These are phyloP conservation scores for Cephus runcator DNA, from an alignment of 2,888 invertebrate genomes.

Conservation along the genomic window DNA sequence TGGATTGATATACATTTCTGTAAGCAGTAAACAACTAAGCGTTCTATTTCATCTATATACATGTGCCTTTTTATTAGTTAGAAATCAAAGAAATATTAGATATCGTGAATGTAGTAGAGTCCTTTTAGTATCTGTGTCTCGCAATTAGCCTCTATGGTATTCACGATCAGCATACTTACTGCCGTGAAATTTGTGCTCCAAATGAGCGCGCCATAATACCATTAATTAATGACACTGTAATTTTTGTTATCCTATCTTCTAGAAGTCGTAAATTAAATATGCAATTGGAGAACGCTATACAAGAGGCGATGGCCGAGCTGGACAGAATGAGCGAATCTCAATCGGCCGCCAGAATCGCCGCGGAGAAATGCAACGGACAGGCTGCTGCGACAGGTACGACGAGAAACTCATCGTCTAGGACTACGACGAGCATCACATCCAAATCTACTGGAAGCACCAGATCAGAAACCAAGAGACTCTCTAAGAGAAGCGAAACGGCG, in stretches of 20 bases:
- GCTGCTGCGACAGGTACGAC: slow-evolving; percentile 6
- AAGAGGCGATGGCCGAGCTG: slow-evolving; percentile 91
- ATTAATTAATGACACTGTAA: slow-evolving; percentile 27
- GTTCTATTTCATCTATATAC: background rate
- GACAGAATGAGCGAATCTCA: slow-evolving; percentile 73
- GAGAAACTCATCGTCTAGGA: background rate
- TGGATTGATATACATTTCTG: background rate
- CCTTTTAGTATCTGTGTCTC: background rate
- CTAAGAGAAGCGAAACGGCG: slow-evolving; percentile 9
- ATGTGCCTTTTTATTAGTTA: background rate
- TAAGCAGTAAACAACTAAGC: background rate
- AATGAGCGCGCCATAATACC: background rate
- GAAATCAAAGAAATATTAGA: background rate
- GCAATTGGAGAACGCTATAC: slow-evolving; percentile 89
- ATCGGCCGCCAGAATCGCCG: slow-evolving; percentile 29
- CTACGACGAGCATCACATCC: background rate
- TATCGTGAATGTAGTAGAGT: background rate
- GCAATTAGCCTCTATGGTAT: background rate
- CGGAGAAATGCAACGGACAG: slow-evolving; percentile 20
- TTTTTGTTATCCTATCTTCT: slow-evolving; percentile 55
- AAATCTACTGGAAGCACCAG: background rate
- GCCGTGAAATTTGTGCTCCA: background rate
- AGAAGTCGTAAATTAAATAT: slow-evolving; percentile 94
- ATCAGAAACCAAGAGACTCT: background rate
- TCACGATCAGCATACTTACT: background rate